phyloP scores from a whole-genome alignment of 92 coral and sea anemone genomes.

The Phenganax stokvisi region DNA sequence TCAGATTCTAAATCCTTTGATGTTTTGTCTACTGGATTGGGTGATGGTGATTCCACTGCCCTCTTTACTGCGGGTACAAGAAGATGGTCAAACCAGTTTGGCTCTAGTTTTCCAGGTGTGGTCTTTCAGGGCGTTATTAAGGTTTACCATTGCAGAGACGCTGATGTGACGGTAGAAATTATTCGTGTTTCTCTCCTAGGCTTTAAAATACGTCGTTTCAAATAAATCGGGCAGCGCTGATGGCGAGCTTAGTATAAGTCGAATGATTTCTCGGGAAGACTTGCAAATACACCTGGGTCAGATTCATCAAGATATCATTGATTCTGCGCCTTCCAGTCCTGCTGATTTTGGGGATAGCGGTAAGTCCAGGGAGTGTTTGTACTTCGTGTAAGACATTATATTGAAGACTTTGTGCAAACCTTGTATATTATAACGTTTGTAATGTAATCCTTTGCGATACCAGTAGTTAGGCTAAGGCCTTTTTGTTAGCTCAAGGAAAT shows the following conservation, averaged over 20 bases:
- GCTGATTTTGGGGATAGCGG: conserved; percentile 51
- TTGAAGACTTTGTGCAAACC: no score
- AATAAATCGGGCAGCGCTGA: conserved; percentile 54
- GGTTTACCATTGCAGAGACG: not conserved
- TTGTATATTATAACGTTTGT: no score
- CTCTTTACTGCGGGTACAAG: conserved; percentile 58
- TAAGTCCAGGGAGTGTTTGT: conserved; percentile 35
- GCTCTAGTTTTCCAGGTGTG: conserved; percentile 75
- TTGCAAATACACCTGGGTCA: conserved; percentile 85
- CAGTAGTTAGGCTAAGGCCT: no score
- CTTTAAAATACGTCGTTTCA: conserved; percentile 66
- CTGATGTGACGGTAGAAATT: not conserved
- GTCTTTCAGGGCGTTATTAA: not conserved
- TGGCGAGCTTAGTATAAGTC: conserved; percentile 74
- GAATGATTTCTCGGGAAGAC: conserved; percentile 85
- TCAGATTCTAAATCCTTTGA: conserved; percentile 67
- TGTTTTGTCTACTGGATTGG: conserved; percentile 91
- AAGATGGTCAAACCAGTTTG: conserved; percentile 60
- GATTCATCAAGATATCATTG: conserved; percentile 54
- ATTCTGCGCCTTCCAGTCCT: conserved; percentile 47
- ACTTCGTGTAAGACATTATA: not conserved
- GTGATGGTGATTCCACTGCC: conserved; percentile 77
- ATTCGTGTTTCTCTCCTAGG: conserved; percentile 44
- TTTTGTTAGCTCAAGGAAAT: no score
- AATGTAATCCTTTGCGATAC: no score